Conservation (phyloP, 2,113 vertebrate species). For the Brachionichthys hirsutus region DNA sequence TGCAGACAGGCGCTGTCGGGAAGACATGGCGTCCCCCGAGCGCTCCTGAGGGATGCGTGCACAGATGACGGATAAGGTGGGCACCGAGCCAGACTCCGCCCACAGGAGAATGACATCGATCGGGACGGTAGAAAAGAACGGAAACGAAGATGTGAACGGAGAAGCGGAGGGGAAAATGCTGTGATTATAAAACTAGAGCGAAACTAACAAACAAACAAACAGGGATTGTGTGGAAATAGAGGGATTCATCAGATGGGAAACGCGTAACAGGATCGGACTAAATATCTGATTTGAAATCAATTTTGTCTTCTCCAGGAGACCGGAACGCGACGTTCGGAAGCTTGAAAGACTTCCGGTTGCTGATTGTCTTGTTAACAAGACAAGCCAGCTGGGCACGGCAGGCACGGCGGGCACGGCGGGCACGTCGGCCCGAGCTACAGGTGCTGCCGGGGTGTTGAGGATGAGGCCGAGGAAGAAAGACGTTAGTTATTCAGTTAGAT, state of each 20-base stretch:
- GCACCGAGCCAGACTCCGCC: constrained; percentile 59
- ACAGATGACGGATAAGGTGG: constrained; percentile 59
- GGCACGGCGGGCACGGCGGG: neutral
- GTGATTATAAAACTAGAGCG: constrained; percentile 34
- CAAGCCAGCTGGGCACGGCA: too few species aligned
- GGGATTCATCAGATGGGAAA: constrained; percentile 15
- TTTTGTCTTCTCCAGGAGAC: constrained; percentile 16
- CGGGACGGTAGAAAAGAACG: constrained; percentile 50
- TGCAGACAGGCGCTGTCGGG: constrained; percentile 59
- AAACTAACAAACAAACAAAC: constrained; percentile 35
- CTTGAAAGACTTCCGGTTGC: constrained; percentile 9
- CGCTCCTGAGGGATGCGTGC: constrained; percentile 40
- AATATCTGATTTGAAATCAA: constrained; percentile 16
- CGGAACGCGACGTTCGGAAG: constrained; percentile 3
- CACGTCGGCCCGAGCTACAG: constrained; percentile 23
- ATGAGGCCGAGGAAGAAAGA: neutral
- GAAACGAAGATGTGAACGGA: constrained; percentile 37
- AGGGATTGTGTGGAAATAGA: constrained; percentile 2
- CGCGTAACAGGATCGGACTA: constrained; percentile 29
- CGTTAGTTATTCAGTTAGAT: constrained; percentile 10
- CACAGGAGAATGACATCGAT: constrained; percentile 43
- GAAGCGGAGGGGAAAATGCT: constrained; percentile 54
- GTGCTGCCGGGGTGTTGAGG: constrained; percentile 29
- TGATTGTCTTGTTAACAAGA: neutral
- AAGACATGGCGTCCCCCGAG: constrained; percentile 53